Evolutionary conservation across 2,797 vertebrate genomes (phyloP).

Genomic region (Mormyrus proboscirostris): DNA sequence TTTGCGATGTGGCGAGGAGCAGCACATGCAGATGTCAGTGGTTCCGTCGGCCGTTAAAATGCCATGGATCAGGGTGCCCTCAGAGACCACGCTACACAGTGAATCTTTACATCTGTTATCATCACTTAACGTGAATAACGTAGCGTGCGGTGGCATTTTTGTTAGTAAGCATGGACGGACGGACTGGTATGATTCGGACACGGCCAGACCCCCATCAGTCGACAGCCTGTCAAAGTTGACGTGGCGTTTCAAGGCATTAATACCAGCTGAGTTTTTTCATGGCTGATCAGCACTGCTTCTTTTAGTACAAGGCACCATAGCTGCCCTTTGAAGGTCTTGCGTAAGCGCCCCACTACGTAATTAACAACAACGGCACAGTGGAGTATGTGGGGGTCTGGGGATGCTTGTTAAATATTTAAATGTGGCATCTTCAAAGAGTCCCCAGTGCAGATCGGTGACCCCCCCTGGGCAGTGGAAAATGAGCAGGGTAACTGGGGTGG

Average conservation of each 20-base stretch:
- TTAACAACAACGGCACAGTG: constrained; percentile 57
- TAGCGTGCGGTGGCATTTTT: neutral
- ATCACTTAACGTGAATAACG: no score
- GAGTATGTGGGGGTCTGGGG: constrained; percentile 52
- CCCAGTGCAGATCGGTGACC: constrained; percentile 5
- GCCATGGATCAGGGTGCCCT: constrained; percentile 19
- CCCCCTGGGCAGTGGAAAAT: no score
- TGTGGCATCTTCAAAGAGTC: constrained; percentile 60
- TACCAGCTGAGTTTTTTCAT: constrained; percentile 61
- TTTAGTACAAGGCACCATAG: constrained; percentile 19
- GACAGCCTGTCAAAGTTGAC: constrained; percentile 58
- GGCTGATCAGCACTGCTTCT: constrained; percentile 49
- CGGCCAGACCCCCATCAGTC: constrained; percentile 53
- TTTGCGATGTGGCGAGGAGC: neutral
- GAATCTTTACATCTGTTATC: neutral
- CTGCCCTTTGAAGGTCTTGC: constrained; percentile 23
- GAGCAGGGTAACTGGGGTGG: constrained; percentile 10
- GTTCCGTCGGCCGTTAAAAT: neutral
- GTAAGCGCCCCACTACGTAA: constrained; percentile 9
- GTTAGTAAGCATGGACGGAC: neutral
- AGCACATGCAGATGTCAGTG: neutral
- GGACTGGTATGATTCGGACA: neutral
- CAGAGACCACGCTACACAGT: neutral
- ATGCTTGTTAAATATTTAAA: constrained; percentile 69
- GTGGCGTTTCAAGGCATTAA: constrained; percentile 63